A percentile compares a stretch with the other conserved stretches of the same genome.
These are phyloP conservation scores for Catostylus mosaicus DNA, from an alignment of 30 jellyfish, hydroid and myxozoan species.

Conservation along the genomic window DNA sequence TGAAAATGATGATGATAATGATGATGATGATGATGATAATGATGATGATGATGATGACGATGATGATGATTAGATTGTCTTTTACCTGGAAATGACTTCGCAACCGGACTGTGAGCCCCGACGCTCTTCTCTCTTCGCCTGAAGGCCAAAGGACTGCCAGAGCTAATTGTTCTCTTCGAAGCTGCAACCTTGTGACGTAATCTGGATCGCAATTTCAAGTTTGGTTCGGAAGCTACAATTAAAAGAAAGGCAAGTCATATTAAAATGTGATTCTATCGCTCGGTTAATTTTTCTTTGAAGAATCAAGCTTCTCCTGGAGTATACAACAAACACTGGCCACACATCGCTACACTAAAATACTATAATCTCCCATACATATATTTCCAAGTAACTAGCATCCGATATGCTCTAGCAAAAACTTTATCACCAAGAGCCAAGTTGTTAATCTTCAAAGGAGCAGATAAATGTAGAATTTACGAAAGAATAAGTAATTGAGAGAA, in stretches of 20 bases:
- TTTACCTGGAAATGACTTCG: conserved; percentile 69
- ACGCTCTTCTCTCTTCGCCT: conserved; percentile 66
- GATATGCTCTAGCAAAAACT: too few relatives aligned
- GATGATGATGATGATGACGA: background rate
- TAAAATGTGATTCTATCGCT: too few relatives aligned
- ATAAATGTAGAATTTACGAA: too few relatives aligned
- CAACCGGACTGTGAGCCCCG: conserved; percentile 82
- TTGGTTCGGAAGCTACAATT: conserved; percentile 86
- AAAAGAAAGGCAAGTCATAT: background rate
- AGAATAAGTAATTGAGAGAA: too few relatives aligned
- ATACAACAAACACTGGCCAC: too few relatives aligned
- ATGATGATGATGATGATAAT: background rate
- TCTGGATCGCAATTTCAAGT: conserved; percentile 72
- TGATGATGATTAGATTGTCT: background rate
- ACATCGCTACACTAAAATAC: too few relatives aligned
- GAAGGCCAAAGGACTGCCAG: conserved; percentile 79
- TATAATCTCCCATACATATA: too few relatives aligned
- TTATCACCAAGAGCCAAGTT: too few relatives aligned
- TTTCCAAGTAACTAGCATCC: too few relatives aligned
- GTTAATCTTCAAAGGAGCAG: too few relatives aligned
- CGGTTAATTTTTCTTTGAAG: too few relatives aligned
- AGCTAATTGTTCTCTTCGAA: conserved; percentile 54
- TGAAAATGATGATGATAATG: background rate
- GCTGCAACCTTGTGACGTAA: conserved; percentile 71
- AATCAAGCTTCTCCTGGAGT: too few relatives aligned